phyloP scores from a whole-genome alignment of 2,797 vertebrate genomes.

The Sebastes baramenuke region DNA sequence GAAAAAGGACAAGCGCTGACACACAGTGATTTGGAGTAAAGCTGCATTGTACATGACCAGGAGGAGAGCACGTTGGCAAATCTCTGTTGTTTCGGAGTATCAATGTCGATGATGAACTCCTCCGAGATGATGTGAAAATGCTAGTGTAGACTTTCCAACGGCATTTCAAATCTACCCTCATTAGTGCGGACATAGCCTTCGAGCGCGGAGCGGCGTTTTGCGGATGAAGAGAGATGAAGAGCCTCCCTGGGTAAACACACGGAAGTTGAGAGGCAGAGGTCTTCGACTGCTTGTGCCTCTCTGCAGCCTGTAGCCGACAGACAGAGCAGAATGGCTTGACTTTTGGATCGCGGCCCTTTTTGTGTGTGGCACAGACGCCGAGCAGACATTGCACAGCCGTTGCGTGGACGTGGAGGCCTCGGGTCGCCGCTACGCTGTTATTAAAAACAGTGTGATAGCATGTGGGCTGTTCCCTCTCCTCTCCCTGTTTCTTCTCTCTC shows the following conservation, averaged over 20 bases:
- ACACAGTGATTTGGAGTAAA: background rate
- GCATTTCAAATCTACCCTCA: background rate
- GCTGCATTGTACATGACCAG: background rate
- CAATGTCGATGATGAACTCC: background rate
- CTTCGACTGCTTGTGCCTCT: conserved; percentile 46
- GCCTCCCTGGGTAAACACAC: conserved; percentile 3
- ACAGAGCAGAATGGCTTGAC: conserved; percentile 76
- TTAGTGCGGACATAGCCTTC: background rate
- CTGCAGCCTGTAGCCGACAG: conserved; percentile 67
- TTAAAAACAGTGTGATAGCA: conserved; percentile 88
- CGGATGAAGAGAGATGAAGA: background rate
- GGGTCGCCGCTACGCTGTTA: conserved; percentile 82
- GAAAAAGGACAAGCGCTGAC: background rate
- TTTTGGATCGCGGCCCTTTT: conserved; percentile 72
- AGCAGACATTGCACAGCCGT: conserved; percentile 86
- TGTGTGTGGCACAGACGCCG: conserved; percentile 81
- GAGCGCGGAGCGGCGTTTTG: background rate
- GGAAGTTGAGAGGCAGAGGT: conserved; percentile 44
- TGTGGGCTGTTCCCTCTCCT: conserved; percentile 81
- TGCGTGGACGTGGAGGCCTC: conserved; percentile 86
- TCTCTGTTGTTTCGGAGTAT: background rate
- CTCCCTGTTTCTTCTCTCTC: conserved; percentile 68
- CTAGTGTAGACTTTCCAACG: background rate
- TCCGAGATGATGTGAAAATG: background rate
- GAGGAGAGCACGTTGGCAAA: background rate